Percentiles rank a stretch among this genome's conserved stretches.
These are phyloP conservation scores for Henicopernis longicauda DNA, from an alignment of 2,113 vertebrate genomes.

Conservation along the genomic window DNA sequence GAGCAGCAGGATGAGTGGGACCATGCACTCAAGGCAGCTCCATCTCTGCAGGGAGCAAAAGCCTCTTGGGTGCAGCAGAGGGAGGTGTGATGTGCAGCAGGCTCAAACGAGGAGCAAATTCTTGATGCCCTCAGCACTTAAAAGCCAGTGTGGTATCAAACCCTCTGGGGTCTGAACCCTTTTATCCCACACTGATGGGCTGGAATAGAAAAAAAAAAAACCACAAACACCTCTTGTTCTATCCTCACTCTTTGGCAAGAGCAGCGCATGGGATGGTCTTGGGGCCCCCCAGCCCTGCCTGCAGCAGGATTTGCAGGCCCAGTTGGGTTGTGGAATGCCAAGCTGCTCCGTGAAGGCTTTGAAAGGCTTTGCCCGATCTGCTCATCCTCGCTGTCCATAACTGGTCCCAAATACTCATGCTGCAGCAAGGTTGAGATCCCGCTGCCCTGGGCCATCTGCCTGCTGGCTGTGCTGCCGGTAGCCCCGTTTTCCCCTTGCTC, in stretches of 20 bases:
- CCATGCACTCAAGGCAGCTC: neutral
- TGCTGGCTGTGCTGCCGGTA: neutral
- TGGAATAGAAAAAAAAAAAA: neutral
- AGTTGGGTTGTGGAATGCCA: neutral
- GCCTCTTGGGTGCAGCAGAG: neutral
- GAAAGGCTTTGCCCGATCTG: neutral
- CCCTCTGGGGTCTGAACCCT: neutral
- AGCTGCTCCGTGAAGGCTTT: neutral
- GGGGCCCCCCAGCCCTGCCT: neutral
- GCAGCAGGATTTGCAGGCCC: neutral
- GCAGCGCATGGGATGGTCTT: fast-evolving
- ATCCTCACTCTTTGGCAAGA: fast-evolving
- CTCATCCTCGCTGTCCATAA: fast-evolving
- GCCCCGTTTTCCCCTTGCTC: neutral
- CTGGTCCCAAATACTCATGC: fast-evolving
- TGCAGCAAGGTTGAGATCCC: fast-evolving
- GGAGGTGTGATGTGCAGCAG: neutral
- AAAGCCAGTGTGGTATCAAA: neutral
- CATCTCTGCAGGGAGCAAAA: neutral
- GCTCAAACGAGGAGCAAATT: neutral
- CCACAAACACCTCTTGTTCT: neutral
- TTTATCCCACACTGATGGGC: fast-evolving
- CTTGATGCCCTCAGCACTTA: neutral
- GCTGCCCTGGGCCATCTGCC: neutral
- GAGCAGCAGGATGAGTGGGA: neutral